Base-by-base conservation (phyloP, 2,888 invertebrate genomes). In the Crossocerus cetratus region DNA sequence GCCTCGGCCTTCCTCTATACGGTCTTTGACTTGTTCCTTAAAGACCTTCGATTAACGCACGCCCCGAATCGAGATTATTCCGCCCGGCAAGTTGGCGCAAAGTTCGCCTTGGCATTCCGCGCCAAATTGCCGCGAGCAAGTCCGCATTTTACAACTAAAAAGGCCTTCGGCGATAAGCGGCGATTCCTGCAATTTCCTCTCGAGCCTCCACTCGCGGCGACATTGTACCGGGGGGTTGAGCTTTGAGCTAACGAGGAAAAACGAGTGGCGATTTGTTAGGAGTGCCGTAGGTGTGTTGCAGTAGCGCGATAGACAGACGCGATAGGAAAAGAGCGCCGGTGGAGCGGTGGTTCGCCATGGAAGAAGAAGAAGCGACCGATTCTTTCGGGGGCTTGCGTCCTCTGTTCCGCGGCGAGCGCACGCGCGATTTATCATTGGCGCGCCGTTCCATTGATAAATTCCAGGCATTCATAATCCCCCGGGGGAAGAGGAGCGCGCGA, bases 381-480 rank as follows among this genome's bases (percentile, higher is more conserved):
- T 32, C 32, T 32, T 32, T 32, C 32, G 32, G 11, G 32, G 11
- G 8, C 32, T 8, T 1, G 32, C 32, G 32, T 32, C 32, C 11
- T 32, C 8, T 32, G 72, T 76, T 83, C 81, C 80, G 74, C 79
- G 11, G 80, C 77, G 83, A 82, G 69, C 69, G 68, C 83, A 78
- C 80, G 80, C 78, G 84, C 88, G 82, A 89, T 89, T 89, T 88
- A 89, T 89, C 88, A 88, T 87, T 82, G 84, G 81, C 84, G 83
- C 85, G 83, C 83, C 84, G 85, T 88, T 32, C 88, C 89, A 89
- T 89, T 89, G 89, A 89, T 89, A 89, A 89, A 89, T 89, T 88
- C 88, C 86, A 84, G 82, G 84, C 87, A 87, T 89, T 88, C 88
- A 86, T 87, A 87, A 88, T 80, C 83, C 81, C 81, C 69, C 79